phyloP scores from a whole-genome alignment of 2,113 vertebrate species.

The Trinectes maculatus region DNA sequence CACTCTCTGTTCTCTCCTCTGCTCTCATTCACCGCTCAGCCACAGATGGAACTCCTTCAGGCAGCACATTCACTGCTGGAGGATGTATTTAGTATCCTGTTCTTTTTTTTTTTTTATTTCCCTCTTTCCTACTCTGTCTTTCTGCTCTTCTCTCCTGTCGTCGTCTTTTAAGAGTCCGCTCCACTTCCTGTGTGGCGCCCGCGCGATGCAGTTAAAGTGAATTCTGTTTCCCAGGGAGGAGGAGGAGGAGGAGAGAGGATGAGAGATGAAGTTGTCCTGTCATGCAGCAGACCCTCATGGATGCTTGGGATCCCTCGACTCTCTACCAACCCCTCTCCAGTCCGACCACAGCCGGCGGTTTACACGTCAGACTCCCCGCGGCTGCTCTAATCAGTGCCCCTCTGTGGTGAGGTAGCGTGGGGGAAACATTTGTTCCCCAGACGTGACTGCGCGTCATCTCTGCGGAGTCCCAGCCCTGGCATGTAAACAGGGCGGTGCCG shows the following conservation, averaged over 20 bases:
- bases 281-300: constrained; percentile 14
- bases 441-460: constrained; percentile 56
- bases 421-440: constrained; percentile 76
- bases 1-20: constrained; percentile 50
- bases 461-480: constrained; percentile 39
- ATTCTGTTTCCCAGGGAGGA: constrained; percentile 29
- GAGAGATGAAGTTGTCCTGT: constrained; percentile 22
- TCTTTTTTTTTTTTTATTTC: constrained; percentile 4
- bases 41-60: constrained; percentile 69
- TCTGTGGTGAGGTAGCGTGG: constrained; percentile 57
- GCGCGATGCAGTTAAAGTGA: constrained; percentile 55
- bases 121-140: not conserved
- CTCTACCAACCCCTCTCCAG: not conserved
- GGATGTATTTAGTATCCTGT: constrained; percentile 43
- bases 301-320: constrained; percentile 14
- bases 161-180: not conserved
- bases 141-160: constrained; percentile 18
- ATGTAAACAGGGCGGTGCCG: constrained; percentile 70
- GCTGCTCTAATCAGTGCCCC: constrained; percentile 37
- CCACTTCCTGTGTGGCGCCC: constrained; percentile 10
- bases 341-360: constrained; percentile 55
- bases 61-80: constrained; percentile 48
- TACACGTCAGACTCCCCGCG: constrained; percentile 63
- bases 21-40: constrained; percentile 55
- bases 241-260: not conserved